Percentiles rank a stretch among this genome's conserved stretches.
Evolutionary conservation across 2,797 vertebrate genomes (phyloP).

Genomic region (Nyctibius grandis): DNA sequence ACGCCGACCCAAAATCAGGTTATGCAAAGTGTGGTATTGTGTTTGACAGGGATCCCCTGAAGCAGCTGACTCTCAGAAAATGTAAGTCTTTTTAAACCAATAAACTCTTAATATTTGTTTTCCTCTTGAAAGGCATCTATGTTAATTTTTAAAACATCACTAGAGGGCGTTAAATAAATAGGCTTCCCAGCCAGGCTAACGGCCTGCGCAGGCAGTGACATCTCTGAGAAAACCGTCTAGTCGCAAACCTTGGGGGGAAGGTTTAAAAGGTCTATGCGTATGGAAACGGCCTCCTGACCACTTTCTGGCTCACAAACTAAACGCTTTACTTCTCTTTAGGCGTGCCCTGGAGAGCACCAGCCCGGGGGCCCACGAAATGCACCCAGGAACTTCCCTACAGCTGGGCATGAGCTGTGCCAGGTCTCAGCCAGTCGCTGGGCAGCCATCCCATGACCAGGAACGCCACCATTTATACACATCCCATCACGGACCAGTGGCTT

Average conservation of each 20-base stretch:
- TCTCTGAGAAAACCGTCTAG: background rate
- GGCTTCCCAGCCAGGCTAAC: background rate
- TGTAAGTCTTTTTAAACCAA: background rate
- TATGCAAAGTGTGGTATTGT: background rate
- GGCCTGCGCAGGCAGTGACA: background rate
- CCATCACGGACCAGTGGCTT: background rate
- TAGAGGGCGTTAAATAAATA: constrained; percentile 31
- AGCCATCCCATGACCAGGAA: background rate
- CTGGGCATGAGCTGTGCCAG: background rate
- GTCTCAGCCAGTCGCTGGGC: fast-evolving
- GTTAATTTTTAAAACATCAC: background rate
- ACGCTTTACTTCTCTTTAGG: background rate
- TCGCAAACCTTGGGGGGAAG: background rate
- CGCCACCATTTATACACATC: background rate
- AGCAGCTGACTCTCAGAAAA: background rate
- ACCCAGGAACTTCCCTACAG: background rate
- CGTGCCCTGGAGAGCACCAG: background rate
- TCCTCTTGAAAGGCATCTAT: background rate
- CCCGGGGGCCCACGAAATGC: background rate
- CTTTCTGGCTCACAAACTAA: background rate
- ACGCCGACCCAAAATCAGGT: background rate
- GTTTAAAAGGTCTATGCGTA: background rate
- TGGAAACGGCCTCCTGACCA: background rate
- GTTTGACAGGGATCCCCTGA: background rate
- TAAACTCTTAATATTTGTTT: background rate